Evolutionary conservation across 2,888 invertebrate species (phyloP).

Genomic region (Corythucha ciliata): DNA sequence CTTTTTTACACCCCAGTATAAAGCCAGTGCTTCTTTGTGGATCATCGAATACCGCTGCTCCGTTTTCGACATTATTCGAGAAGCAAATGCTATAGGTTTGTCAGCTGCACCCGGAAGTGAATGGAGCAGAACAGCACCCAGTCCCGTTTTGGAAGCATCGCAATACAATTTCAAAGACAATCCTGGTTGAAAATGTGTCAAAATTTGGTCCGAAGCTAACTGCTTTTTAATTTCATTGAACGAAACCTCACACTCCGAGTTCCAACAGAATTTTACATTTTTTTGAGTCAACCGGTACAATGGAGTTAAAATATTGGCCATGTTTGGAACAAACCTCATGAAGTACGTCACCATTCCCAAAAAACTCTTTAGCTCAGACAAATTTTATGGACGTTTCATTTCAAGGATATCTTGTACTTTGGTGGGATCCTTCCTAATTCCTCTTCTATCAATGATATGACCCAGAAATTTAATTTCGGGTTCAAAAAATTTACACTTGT

Average conservation of each 20-base stretch:
- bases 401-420: neutral
- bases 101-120: constrained; percentile 34
- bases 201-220: neutral
- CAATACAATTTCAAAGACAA: too few relatives aligned
- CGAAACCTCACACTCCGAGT: neutral
- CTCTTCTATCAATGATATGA: constrained; percentile 10
- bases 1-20: constrained; percentile 38
- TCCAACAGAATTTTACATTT: neutral
- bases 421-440: neutral
- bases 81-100: constrained; percentile 37
- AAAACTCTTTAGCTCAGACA: neutral
- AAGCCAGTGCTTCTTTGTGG: constrained; percentile 39
- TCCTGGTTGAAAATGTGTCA: constrained; percentile 11
- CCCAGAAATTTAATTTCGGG: constrained; percentile 8
- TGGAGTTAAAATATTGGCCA: neutral
- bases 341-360: constrained; percentile 8
- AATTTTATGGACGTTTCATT: neutral
- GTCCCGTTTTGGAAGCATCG: constrained; percentile 22
- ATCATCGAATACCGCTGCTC: constrained; percentile 39
- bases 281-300: constrained; percentile 14
- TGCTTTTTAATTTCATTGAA: neutral
- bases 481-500: too few relatives aligned
- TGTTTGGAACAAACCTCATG: neutral
- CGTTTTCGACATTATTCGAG: constrained; percentile 35
- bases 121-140: constrained; percentile 37